Percentiles rank a stretch among this genome's conserved stretches.
Conservation (phyloP, 2,888 invertebrate genomes). For the Cheiracanthium punctorium region DNA sequence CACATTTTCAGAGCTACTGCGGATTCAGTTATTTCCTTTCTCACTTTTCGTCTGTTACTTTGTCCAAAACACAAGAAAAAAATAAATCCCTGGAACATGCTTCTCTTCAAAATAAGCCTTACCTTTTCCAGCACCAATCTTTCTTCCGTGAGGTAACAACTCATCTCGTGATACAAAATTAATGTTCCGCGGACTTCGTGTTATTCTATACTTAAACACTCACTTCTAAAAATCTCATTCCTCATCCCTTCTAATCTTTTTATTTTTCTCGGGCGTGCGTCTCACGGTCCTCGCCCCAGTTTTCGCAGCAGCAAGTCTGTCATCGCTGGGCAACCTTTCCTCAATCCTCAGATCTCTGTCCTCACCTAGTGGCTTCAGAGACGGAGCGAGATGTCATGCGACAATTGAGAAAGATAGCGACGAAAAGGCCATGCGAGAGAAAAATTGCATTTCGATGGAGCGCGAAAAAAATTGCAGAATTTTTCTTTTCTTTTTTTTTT, state of each 20-base stretch:
- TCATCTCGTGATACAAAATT: no score
- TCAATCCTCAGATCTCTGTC: conserved; percentile 15
- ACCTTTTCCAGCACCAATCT: no score
- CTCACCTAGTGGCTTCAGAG: background rate
- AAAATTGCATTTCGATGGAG: background rate
- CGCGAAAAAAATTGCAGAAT: background rate
- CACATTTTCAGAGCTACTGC: no score
- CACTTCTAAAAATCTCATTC: background rate
- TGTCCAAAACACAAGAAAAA: no score
- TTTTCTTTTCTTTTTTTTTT: no score
- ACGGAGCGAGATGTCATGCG: conserved; percentile 8
- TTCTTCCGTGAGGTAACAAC: no score
- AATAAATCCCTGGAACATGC: no score
- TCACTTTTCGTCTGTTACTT: no score
- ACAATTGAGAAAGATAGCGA: conserved; percentile 26
- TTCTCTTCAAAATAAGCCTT: no score
- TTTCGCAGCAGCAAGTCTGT: background rate
- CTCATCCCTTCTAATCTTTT: background rate
- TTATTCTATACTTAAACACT: background rate
- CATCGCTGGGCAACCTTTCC: background rate
- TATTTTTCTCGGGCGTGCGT: background rate
- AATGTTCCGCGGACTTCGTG: no score
- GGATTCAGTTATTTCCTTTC: no score
- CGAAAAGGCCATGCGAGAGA: conserved; percentile 7
- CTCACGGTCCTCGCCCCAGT: background rate